These are phyloP conservation scores for Castor canadensis DNA, from an alignment of 2,113 vertebrate species.

Conservation along the genomic window DNA sequence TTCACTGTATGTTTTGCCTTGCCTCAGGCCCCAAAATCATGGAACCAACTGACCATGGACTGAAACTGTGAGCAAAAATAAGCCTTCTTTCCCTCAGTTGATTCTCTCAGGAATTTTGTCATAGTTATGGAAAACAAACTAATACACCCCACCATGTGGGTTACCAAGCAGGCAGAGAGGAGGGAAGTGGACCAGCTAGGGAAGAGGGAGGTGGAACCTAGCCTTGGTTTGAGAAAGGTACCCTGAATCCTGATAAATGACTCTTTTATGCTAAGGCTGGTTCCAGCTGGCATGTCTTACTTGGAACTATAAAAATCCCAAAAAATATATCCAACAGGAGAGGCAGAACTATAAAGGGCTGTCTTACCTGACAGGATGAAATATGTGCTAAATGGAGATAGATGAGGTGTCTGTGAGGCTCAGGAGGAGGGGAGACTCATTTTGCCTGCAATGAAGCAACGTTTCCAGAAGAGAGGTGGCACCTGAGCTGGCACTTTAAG, in stretches of 20 bases:
- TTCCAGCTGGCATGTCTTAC: slow-evolving; percentile 27
- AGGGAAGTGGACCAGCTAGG: too few relatives aligned
- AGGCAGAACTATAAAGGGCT: slow-evolving; percentile 49
- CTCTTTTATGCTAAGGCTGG: background rate
- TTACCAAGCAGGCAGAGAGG: background rate
- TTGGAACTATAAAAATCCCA: slow-evolving; percentile 57
- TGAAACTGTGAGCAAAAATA: background rate
- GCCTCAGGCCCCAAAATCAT: too few relatives aligned
- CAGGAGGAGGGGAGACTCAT: slow-evolving; percentile 9
- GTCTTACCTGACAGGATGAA: slow-evolving; percentile 55
- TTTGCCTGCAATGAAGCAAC: background rate
- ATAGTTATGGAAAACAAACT: background rate
- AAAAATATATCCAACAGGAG: background rate
- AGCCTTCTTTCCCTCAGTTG: background rate
- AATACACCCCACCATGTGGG: accelerated
- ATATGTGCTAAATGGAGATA: slow-evolving; percentile 6
- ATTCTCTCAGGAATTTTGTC: too few relatives aligned
- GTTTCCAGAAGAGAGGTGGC: background rate
- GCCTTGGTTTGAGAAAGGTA: background rate
- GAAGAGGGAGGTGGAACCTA: background rate
- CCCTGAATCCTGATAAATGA: background rate
- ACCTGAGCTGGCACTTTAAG: background rate
- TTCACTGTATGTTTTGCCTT: background rate
- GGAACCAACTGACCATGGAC: background rate
- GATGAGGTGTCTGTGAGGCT: background rate